phyloP scores from a whole-genome alignment of 1,140 invertebrate genomes.

The Acromyrmex echinatior region DNA sequence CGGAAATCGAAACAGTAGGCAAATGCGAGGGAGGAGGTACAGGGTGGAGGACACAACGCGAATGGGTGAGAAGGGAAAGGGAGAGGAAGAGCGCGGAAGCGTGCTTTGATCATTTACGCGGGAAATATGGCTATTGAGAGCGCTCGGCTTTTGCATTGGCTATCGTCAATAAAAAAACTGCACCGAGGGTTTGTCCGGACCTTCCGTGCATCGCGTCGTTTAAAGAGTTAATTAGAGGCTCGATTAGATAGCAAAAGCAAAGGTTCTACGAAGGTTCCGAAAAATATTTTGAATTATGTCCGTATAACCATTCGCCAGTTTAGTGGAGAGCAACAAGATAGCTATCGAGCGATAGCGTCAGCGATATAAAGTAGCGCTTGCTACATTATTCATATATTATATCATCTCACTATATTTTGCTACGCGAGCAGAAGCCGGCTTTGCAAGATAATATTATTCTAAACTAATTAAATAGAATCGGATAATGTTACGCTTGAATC shows the following conservation, averaged over 20 bases:
- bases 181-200: slow-evolving; percentile 1
- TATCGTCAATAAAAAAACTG: slow-evolving; percentile 55
- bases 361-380: background rate
- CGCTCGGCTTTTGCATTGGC: slow-evolving; percentile 65
- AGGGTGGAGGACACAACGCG: slow-evolving; percentile 18
- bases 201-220: slow-evolving; percentile 8
- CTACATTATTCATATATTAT: background rate
- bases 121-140: slow-evolving; percentile 68
- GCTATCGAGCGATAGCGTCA: slow-evolving; percentile 3
- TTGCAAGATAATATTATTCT: background rate
- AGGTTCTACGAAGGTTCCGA: slow-evolving; percentile 7
- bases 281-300: slow-evolving; percentile 47
- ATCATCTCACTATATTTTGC: slow-evolving; percentile 1
- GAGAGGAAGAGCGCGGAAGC: slow-evolving; percentile 40
- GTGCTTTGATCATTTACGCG: slow-evolving; percentile 72
- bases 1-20: slow-evolving; percentile 22
- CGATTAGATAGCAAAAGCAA: slow-evolving; percentile 46
- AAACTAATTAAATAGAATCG: background rate
- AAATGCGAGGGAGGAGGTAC: slow-evolving; percentile 32
- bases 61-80: slow-evolving; percentile 9
- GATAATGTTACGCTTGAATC: background rate
- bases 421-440: background rate
- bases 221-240: slow-evolving; percentile 54
- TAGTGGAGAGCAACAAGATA: background rate
- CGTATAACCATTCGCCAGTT: background rate